Base-by-base conservation (phyloP, 2,113 vertebrate species). In the Elanus axillaris region DNA sequence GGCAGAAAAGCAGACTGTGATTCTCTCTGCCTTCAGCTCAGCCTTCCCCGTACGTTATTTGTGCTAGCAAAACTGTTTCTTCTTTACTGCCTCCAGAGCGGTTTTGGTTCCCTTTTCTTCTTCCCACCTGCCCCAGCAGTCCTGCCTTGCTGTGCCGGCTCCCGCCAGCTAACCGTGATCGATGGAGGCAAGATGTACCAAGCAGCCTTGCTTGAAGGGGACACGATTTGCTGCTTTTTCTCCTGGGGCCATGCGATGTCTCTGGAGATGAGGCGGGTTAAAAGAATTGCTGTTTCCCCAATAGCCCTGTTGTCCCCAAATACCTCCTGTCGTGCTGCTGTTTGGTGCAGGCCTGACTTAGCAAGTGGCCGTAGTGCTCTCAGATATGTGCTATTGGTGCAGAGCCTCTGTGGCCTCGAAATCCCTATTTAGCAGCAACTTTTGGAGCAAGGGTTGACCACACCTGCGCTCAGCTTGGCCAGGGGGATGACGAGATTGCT, bases 401-500 rank as follows among this genome's bases (percentile, higher is more conserved):
- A 7, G 77, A 92, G 89, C 85, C 86, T 64, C 62, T 34, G 38
- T 86, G 89, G 91, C 91, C 95, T 95, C 52, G 27, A 90, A 94
- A 94, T 94, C 87, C 74, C 40, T n/a, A 31, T 80, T 59, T 23
- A 88, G 58, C 84, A 90, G 94, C 75, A 94, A 79, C 67, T 97
- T 91, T 19, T 73, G 67, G 84, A 96, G 94, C 84, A 75, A 73
- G 81, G 55, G 56, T 75, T 96, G 96, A 81, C 96, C 88, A 89
- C 75, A 97, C 91, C 94, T 96, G 96, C 78, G 29, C 95, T 93
- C 85, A 86, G 85, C 71, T 85, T 58, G 85, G 89, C 78, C 23
- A 11, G 55, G 79, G 88, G 93, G 64, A 95, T 0, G 74, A 95
- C 5, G 94, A 94, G 96, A 95, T 97, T 90, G 68, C 94, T 97